These are phyloP conservation scores for Bucco capensis DNA, from an alignment of 2,113 vertebrate genomes.

Conservation along the genomic window DNA sequence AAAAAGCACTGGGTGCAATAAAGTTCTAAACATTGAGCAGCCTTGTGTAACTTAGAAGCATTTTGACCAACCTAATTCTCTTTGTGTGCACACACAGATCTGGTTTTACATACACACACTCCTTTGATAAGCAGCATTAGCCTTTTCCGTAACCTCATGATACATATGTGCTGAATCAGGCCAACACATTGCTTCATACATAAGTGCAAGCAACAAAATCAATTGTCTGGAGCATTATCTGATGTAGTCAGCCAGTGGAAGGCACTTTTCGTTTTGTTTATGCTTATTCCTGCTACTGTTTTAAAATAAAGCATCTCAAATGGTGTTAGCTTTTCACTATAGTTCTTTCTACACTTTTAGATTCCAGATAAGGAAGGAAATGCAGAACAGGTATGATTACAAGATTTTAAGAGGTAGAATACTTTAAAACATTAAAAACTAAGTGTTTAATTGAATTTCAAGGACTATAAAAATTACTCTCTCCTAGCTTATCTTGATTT, in stretches of 20 bases:
- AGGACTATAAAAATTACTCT: neutral
- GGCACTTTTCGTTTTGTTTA: slow-evolving; percentile 50
- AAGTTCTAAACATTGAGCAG: neutral
- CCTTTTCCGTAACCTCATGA: neutral
- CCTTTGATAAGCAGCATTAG: neutral
- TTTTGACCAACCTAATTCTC: neutral
- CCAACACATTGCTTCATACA: slow-evolving; percentile 3
- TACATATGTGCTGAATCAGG: slow-evolving; percentile 49
- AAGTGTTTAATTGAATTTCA: neutral
- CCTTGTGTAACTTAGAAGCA: neutral
- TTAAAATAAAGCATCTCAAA: slow-evolving; percentile 34
- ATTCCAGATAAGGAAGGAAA: neutral
- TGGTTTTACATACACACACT: neutral
- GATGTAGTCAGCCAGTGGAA: slow-evolving; percentile 31
- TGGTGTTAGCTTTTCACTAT: neutral
- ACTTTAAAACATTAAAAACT: neutral
- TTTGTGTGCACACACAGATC: rapidly evolving
- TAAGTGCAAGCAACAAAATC: slow-evolving; percentile 53
- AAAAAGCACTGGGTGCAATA: neutral
- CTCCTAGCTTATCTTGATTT: neutral
- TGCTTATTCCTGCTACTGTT: slow-evolving; percentile 29
- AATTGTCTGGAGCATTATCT: slow-evolving; percentile 63
- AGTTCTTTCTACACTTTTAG: neutral
- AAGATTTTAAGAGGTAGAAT: neutral
- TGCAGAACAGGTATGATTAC: neutral